Base-by-base conservation (phyloP, 2,888 invertebrate species). In the Sceliomorpha sp. region DNA sequence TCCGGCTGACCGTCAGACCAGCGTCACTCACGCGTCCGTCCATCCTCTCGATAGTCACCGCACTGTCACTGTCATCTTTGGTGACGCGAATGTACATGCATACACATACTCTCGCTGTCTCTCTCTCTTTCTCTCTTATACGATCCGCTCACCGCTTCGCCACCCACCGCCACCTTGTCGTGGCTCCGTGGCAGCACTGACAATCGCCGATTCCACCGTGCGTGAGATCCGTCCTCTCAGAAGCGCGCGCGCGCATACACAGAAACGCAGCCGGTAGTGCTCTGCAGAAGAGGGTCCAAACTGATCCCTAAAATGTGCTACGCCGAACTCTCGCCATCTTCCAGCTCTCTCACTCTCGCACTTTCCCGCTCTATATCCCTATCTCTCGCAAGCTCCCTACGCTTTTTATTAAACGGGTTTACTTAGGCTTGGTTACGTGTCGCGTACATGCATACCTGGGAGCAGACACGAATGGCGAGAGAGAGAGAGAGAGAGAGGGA, bases 61-160 rank as follows among this genome's bases (percentile, higher is more conserved):
- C 62, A 73, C 72, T 73, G 67, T 72, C 81, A 69, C 72, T 72
- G 72, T 74, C 72, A 77, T 75, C 70, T 72, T 66, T 71, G 68
- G 68, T 36, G 76, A 73, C 72, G 71, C 77, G 70, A 72, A 71
- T 42, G 44, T 45, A 63, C 67, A 70, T 70, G 53, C 72, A 53
- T 72, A 64, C 66, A 51, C 71, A 64, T 56, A 47, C 45, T 26
- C 34, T 36, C 24, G 12, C 15, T 14, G 17, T 31, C 9, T 32
- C 39, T 37, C 31, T 24, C 50, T 58, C 29, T 42, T 26, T 39
- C 44, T 9, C 37, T 15, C 37, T 20, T n/a, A 14, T 7, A 24
- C 24, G n/a, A 29, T 14, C 44, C 44, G 42, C 36, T 34, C 31
- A 59, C 34, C 56, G 47, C 37, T 26, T 36, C 58, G 44, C 60